These are phyloP conservation scores for Polypterus bichir DNA, from an alignment of 2,113 vertebrate genomes.

Conservation along the genomic window DNA sequence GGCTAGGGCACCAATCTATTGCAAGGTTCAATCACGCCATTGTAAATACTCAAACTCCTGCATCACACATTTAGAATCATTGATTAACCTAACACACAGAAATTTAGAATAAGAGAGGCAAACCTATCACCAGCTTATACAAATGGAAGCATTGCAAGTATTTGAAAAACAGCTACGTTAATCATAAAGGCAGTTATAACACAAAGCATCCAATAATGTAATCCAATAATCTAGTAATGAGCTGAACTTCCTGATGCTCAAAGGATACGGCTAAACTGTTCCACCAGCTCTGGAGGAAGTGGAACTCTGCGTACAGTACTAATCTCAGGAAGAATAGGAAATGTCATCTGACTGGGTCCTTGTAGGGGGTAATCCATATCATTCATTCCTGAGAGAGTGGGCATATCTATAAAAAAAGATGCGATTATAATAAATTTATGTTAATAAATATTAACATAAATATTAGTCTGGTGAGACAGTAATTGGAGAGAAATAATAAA, in stretches of 20 bases:
- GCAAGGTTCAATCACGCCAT: too few relatives aligned
- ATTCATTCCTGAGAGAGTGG: slow-evolving; percentile 81
- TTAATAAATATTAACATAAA: too few relatives aligned
- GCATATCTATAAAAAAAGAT: slow-evolving; percentile 54
- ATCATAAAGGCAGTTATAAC: not conserved
- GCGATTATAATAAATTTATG: not conserved
- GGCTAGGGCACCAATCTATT: too few relatives aligned
- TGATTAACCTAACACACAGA: too few relatives aligned
- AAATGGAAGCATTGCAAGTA: too few relatives aligned
- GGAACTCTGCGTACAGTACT: slow-evolving; percentile 77
- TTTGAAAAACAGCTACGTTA: not conserved
- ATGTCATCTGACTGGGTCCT: slow-evolving; percentile 70
- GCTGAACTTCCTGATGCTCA: not conserved
- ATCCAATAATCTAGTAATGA: too few relatives aligned
- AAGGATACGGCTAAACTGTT: slow-evolving; percentile 97
- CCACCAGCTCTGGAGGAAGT: slow-evolving; percentile 84
- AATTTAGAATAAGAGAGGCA: too few relatives aligned
- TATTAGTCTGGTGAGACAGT: too few relatives aligned
- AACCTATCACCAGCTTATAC: too few relatives aligned
- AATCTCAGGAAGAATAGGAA: slow-evolving; percentile 85
- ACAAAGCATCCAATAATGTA: not conserved
- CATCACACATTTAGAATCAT: too few relatives aligned
- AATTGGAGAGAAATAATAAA: too few relatives aligned
- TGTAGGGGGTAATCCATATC: slow-evolving; percentile 97
- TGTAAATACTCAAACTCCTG: too few relatives aligned